Evolutionary conservation across 2,888 invertebrate genomes (phyloP).

Genomic region (Drosophila subquinaria): DNA sequence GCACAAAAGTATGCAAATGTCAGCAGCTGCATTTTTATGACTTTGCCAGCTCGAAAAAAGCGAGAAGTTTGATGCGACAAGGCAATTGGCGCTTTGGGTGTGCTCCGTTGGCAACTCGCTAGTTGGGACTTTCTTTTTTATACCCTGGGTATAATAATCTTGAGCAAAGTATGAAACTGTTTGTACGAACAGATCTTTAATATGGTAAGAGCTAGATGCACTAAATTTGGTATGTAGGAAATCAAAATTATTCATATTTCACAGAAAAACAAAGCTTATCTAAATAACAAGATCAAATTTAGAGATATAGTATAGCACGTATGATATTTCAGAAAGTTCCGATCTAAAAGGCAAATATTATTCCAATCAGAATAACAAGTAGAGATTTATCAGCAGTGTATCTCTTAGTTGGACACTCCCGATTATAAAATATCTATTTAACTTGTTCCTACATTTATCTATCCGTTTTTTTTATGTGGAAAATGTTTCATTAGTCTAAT

Average conservation of each 20-base stretch:
- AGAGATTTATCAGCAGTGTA: not conserved
- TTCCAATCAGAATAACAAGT: too few species aligned
- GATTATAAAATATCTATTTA: not conserved
- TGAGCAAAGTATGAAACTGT: not conserved
- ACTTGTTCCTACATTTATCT: not conserved
- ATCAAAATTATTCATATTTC: too few species aligned
- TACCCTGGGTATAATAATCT: not conserved
- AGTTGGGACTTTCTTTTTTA: conserved; percentile 21
- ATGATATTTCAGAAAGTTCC: too few species aligned
- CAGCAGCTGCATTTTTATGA: conserved; percentile 53
- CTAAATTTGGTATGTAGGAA: too few species aligned
- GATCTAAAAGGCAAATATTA: too few species aligned
- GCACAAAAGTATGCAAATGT: conserved; percentile 59
- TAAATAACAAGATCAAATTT: too few species aligned
- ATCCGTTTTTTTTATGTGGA: conserved; percentile 7
- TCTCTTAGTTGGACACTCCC: not conserved
- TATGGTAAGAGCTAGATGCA: too few species aligned
- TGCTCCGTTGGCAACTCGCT: conserved; percentile 8
- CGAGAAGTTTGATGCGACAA: conserved; percentile 32
- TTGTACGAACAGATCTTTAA: too few species aligned
- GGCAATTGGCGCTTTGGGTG: conserved; percentile 27
- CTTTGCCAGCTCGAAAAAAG: conserved; percentile 22
- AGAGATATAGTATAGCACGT: too few species aligned
- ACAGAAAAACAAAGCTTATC: too few species aligned
- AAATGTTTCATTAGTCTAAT: conserved; percentile 71